Evolutionary conservation across 2,888 invertebrate genomes (phyloP), one percentile per base, ranked within the genome.

Genomic region (Eutolmus rufibarbis): DNA sequence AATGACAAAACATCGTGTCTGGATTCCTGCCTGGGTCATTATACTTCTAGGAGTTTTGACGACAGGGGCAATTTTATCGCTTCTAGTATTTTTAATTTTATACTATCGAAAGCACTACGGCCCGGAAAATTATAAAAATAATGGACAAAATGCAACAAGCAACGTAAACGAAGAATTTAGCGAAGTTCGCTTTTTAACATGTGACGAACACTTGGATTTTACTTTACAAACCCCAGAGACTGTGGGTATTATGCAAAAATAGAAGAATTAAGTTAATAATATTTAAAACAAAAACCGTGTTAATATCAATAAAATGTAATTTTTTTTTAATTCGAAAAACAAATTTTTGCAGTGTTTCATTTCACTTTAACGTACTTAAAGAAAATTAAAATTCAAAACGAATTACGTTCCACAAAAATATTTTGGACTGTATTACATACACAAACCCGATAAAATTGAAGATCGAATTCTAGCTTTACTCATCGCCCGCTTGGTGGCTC

Each of bases 181-280:
- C 74, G 89, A 89, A 77, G 88, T 89, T 5, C 87, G 87, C 7
- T 89, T 87, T 85, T 86, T 89, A 56, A 89, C 89, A n/a, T 77
- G 43, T 5, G 88, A 89, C 34, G 89, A 89, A 66, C 87, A 89
- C 23, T 86, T 89, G 14, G 88, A 88, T 87, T 89, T 89, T 84
- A 88, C 87, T 14, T 12, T 89, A 12, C 88, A 88, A 86, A 87
- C 82, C 16, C 40, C 51, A 19, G 66, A 74, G 40, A 40, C 46
- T 43, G 43, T 28, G 8, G 28, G 3, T 8, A 1, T n/a, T n/a
- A 4, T n/a, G n/a, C 51, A 51, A 46, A 46, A 46, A 14, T 16
- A 12, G 43, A 43, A 43, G 43, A 43, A 40, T 40, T 40, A 8
- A 2, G 43, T 43, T 12, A 43, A 12, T 12, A 43, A 43, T 43